Percentiles rank a stretch among this genome's conserved stretches.
Conservation (phyloP, 2,888 invertebrate species). For the Abrostola triplasia region DNA sequence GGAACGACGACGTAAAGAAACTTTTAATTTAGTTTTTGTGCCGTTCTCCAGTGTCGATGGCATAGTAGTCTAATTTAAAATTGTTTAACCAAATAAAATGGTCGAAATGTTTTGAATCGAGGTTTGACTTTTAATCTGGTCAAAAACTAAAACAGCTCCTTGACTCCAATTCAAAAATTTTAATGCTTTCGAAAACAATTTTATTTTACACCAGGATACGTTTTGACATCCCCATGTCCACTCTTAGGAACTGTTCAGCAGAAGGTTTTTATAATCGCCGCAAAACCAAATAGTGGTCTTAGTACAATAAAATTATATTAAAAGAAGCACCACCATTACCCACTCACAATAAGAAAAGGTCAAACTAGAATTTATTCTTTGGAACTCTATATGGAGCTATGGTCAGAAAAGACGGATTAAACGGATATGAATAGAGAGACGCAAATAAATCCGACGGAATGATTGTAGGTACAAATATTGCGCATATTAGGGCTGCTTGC, state of each 20-base stretch:
- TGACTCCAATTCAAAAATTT: background rate
- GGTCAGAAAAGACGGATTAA: background rate
- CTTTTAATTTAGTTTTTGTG: slow-evolving; percentile 52
- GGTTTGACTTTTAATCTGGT: slow-evolving; percentile 1
- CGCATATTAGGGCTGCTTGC: background rate
- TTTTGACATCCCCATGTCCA: background rate
- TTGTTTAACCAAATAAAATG: slow-evolving; percentile 40
- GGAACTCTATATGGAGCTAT: background rate
- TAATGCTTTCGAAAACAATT: background rate
- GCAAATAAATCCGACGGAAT: background rate
- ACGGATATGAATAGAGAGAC: background rate
- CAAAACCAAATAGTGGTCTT: too few relatives aligned
- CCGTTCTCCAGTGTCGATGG: slow-evolving; percentile 30
- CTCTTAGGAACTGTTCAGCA: too few relatives aligned
- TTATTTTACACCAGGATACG: too few relatives aligned
- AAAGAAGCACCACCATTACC: too few relatives aligned
- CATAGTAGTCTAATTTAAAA: slow-evolving; percentile 48
- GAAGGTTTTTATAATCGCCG: background rate
- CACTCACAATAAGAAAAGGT: too few relatives aligned
- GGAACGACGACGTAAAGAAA: slow-evolving; percentile 37
- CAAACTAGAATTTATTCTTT: too few relatives aligned
- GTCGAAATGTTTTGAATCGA: slow-evolving; percentile 14
- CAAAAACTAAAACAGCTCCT: background rate
- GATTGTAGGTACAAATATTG: slow-evolving; percentile 8
- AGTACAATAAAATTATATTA: too few relatives aligned